Evolutionary conservation across 2,888 invertebrate species (phyloP), one percentile per base, ranked within the genome.

Genomic region (Drosophila leonis): DNA sequence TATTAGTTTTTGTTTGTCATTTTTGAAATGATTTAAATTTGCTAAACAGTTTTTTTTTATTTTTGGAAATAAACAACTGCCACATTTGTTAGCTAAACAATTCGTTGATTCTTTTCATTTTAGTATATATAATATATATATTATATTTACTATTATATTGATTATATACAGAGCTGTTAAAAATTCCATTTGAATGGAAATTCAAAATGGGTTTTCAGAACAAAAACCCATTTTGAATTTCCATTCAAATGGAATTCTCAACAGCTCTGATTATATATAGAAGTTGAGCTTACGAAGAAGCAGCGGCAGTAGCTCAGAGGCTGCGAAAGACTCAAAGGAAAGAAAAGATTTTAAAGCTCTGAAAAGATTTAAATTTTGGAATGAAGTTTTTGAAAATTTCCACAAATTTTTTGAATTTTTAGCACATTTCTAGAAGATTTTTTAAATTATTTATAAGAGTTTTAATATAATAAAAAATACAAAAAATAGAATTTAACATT

Each of bases 31-130:
- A 10, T 46, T 55, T 31, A 56, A 65, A 55, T 65, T 41, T 64
- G 33, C 10, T 24, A 60, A 68, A 64, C 9, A 20, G 7, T 59
- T 57, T 15, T 44, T 20, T 44, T 37, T 35, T 35, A 13, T 24
- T 48, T 48, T 55, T 48, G 9, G 13, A 68, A 73, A 64, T 51
- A 37, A 72, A 75, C 75, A 78, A 74, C 79, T 78, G 75, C 79
- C 75, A 76, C 78, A 74, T 68, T 61, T 52, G 60, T 27, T 33
- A 68, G 52, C 33, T 33, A 49, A 42, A 55, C 42, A 49, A 57
- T 62, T 52, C 37, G 27, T 44, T 27, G 35, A 55, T 44, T 51
- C n/a, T n/a, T 35, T 33, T 24, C 6, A 37, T 39, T 24, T 31
- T 10, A 37, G 5, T 20, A 18, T 61, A 44, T 20, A 29, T 44